Percentiles rank a stretch among this genome's conserved stretches.
These are phyloP conservation scores for Aphelenchoides besseyi DNA, from an alignment of 1,140 invertebrate species.

Conservation along the genomic window DNA sequence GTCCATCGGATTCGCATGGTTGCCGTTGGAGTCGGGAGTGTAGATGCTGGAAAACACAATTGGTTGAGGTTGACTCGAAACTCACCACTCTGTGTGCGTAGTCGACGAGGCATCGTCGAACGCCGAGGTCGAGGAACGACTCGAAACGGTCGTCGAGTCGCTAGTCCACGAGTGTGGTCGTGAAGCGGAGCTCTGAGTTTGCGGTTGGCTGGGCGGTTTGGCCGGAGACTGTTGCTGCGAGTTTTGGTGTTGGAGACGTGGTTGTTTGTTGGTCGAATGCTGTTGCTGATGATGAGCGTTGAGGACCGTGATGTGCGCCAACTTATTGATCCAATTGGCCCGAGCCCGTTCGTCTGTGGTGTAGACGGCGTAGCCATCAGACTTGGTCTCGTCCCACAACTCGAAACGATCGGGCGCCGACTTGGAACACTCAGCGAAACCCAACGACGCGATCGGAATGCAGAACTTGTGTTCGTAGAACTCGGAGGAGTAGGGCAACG, in stretches of 20 bases:
- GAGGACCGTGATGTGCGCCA: constrained; percentile 38
- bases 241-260: background rate
- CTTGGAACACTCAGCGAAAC: constrained; percentile 53
- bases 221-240: constrained; percentile 12
- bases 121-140: constrained; percentile 9
- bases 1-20: constrained; percentile 2
- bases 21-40: constrained; percentile 9
- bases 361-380: constrained; percentile 57
- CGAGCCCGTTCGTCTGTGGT: constrained; percentile 47
- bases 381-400: constrained; percentile 55
- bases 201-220: constrained; percentile 5
- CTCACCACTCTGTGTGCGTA: constrained; percentile 13
- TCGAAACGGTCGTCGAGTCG: constrained; percentile 26
- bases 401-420: constrained; percentile 47
- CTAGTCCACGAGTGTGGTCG: constrained; percentile 29
- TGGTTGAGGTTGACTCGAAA: background rate
- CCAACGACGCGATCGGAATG: constrained; percentile 46
- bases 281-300: constrained; percentile 30
- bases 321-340: constrained; percentile 53
- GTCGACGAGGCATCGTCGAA: constrained; percentile 22
- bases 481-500: constrained; percentile 46
- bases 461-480: constrained; percentile 59
- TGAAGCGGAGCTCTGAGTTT: background rate
- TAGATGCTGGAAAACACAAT: background rate
- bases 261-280: constrained; percentile 14